Evolutionary conservation across 2,113 vertebrate genomes (phyloP).

Genomic region (Mionectes macconnelli): DNA sequence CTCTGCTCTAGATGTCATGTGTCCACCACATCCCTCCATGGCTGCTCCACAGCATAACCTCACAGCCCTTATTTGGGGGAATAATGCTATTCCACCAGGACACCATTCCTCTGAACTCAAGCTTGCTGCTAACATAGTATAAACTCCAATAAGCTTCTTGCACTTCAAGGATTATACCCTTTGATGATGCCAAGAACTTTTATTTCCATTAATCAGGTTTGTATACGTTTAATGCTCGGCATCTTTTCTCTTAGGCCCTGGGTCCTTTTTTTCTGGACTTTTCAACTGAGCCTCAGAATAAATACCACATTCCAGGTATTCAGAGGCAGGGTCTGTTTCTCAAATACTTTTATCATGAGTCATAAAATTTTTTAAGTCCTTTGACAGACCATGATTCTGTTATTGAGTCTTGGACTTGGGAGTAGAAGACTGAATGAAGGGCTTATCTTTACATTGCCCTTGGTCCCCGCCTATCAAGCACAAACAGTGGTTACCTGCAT

Average conservation of each 20-base stretch:
- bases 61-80: rapidly evolving
- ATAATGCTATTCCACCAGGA: neutral
- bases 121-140: neutral
- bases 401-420: neutral
- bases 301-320: neutral
- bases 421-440: slow-evolving; percentile 9
- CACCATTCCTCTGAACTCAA: neutral
- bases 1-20: neutral
- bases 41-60: neutral
- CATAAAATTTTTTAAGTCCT: neutral
- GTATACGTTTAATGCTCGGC: neutral
- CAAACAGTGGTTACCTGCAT: neutral
- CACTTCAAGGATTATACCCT: neutral
- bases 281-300: neutral
- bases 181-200: neutral
- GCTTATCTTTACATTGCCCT: neutral
- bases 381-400: slow-evolving; percentile 9
- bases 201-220: neutral
- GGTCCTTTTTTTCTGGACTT: neutral
- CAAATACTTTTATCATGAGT: neutral
- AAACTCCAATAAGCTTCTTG: neutral
- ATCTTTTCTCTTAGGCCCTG: neutral
- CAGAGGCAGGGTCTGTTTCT: neutral
- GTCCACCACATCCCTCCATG: neutral
- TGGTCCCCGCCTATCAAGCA: neutral